Conservation (phyloP, 2,888 invertebrate species). For the Tetramorium bicarinatum region DNA sequence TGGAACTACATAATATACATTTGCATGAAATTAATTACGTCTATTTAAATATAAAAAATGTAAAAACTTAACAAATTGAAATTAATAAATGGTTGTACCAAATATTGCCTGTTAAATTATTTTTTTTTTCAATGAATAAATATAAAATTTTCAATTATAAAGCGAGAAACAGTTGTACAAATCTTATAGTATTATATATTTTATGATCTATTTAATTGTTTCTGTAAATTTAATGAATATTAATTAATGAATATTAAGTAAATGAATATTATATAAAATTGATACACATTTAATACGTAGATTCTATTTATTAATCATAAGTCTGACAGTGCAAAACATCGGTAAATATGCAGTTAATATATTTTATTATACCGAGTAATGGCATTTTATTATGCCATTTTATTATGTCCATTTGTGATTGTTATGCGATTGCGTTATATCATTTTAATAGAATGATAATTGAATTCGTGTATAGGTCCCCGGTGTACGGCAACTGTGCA, state of each 20-base stretch:
- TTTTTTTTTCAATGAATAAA: background rate
- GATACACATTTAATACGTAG: background rate
- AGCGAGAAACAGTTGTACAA: background rate
- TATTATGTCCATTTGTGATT: too few species aligned
- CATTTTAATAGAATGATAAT: slow-evolving; percentile 35
- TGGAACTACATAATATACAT: background rate
- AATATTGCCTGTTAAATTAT: background rate
- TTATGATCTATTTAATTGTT: background rate
- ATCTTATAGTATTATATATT: background rate
- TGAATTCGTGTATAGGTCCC: background rate
- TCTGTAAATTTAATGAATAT: background rate
- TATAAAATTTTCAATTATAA: background rate
- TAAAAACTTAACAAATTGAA: background rate
- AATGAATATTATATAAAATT: too few species aligned
- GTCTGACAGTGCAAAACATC: background rate
- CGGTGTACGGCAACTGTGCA: background rate
- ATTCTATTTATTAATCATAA: background rate
- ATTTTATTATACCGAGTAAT: background rate
- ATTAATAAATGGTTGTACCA: background rate
- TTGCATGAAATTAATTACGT: background rate
- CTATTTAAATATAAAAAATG: background rate
- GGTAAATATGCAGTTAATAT: background rate
- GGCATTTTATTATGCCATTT: too few species aligned
- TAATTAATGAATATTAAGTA: too few species aligned
- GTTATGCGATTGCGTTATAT: background rate